Evolutionary conservation across 2,797 vertebrate genomes (phyloP), one percentile per base, ranked within the genome.

Genomic region (Otus scops): DNA sequence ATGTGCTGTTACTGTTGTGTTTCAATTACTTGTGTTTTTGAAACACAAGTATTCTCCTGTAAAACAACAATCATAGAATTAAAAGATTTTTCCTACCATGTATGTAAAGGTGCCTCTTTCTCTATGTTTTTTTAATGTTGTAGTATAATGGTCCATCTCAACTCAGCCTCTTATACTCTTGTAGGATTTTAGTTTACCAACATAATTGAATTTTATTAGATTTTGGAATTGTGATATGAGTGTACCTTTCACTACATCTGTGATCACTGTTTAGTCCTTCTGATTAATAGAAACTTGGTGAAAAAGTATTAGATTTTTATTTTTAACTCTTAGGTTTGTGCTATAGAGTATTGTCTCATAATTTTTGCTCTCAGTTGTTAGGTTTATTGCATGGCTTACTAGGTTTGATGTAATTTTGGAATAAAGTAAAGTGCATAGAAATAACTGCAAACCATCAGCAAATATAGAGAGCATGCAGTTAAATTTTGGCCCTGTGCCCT

Each of bases 61-160:
- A 77, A 87, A 79, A 76, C 21, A 85, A 36, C 41, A 89, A 89
- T 92, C 82, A 76, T 20, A 28, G 45, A 92, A 95, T 96, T 95
- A 95, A 97, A 94, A 30, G 23, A 38, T 95, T 93, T 92, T 95
- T 83, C 70, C 83, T 91, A 94, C 38, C 7, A 7, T 36, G 9
- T 83, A 75, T 65, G 28, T 78, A 82, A 88, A 67, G 3, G 16
- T 63, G 36, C 38, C 19, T 88, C 7, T 73, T 43, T 43, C 16
- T 43, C 41, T 18, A 43, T 16, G 16, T 45, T 64, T 51, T 57
- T 68, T 34, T 4, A 39, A 39, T n/a, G 9, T 30, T 76, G 13
- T 15, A 38, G 24, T 74, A 5, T 20, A 63, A 60, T 28, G 20
- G 32, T 71, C 51, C 24, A 21, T 38, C 27, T 74, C 68, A 61